Evolutionary conservation across 37 sponge, comb jelly and placozoan genomes (phyloP), one percentile per base, ranked within the genome.

Genomic region (Ephydatia muelleri): DNA sequence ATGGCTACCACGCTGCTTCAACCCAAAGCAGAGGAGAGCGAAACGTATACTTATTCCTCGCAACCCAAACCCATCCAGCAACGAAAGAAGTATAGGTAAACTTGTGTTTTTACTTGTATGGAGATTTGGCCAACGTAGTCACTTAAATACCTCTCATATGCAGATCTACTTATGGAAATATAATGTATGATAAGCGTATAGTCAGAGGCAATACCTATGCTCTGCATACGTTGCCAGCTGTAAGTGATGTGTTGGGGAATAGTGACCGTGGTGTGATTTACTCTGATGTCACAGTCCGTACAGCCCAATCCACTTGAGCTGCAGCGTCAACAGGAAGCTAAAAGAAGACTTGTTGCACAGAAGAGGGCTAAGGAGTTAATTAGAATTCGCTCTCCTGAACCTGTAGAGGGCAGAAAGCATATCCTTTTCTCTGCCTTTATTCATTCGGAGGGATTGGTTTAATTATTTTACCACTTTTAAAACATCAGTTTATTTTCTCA

Each of bases 151-250:
- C 11, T 70, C 22, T 8, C 22, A 5, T 4, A 29, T 47, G 2
- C 82, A 84, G 77, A 70, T 28, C 68, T 29, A 37, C 32, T 32
- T 94, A 94, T 73, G 94, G 94, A 2, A 97, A 98, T 82, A 94
- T 98, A 65, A 98, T 98, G 99, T 93, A 96, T 67, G 99, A 98
- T 69, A 81, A 83, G 34, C 88, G 97, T 21, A 88, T 98, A 65
- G 92, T 98, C 43, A 77, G 99, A 67, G 99, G 99, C 12, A 98
- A 98, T 74, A 98, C 99, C 16, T 98, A 98, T 87, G 99, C 99
- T 48, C 84, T 94, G 36, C 90, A 91, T 82, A 86, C 89, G 21
- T 91, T 98, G 1, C 95, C 95, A 43, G 95, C 98, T 0, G 95
- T 93, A 78, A 96, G 93, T 85, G 66, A 43, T 43, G 43, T 43